These are phyloP conservation scores for Lates japonicus DNA, from an alignment of 2,797 vertebrate species.

Conservation along the genomic window DNA sequence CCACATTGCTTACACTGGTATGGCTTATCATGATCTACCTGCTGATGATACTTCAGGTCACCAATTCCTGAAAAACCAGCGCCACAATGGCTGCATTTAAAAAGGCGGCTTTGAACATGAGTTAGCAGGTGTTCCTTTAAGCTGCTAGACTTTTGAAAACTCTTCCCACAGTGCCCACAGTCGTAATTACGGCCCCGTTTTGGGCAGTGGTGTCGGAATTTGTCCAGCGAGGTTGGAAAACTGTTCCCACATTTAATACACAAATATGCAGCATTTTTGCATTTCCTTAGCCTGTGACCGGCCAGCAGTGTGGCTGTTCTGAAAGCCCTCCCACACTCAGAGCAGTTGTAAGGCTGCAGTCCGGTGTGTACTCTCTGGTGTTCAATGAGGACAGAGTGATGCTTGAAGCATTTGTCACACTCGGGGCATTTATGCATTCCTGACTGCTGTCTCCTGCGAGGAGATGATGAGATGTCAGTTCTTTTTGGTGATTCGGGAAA, in stretches of 20 bases:
- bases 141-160: slow-evolving; percentile 79
- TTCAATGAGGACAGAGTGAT: slow-evolving; percentile 80
- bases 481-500: slow-evolving; percentile 79
- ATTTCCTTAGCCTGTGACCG: slow-evolving; percentile 81
- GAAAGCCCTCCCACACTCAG: slow-evolving; percentile 81
- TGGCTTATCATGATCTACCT: slow-evolving; percentile 83
- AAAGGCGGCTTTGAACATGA: slow-evolving; percentile 80
- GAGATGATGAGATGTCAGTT: slow-evolving; percentile 55
- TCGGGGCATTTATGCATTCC: slow-evolving; percentile 77
- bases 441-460: slow-evolving; percentile 64
- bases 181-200: slow-evolving; percentile 74
- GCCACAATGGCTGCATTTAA: slow-evolving; percentile 84
- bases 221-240: slow-evolving; percentile 82
- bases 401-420: slow-evolving; percentile 82
- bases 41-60: slow-evolving; percentile 84
- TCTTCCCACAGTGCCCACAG: slow-evolving; percentile 80
- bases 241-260: slow-evolving; percentile 85
- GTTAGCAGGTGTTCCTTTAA: slow-evolving; percentile 82
- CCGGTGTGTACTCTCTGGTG: slow-evolving; percentile 82
- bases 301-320: slow-evolving; percentile 82
- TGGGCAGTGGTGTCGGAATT: slow-evolving; percentile 83
- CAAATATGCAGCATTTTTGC: slow-evolving; percentile 82
- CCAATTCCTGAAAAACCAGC: slow-evolving; percentile 81
- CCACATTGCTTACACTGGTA: slow-evolving; percentile 82
- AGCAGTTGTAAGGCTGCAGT: slow-evolving; percentile 83